Conservation (phyloP, 2,113 vertebrate genomes). For the Lanius ludovicianus region DNA sequence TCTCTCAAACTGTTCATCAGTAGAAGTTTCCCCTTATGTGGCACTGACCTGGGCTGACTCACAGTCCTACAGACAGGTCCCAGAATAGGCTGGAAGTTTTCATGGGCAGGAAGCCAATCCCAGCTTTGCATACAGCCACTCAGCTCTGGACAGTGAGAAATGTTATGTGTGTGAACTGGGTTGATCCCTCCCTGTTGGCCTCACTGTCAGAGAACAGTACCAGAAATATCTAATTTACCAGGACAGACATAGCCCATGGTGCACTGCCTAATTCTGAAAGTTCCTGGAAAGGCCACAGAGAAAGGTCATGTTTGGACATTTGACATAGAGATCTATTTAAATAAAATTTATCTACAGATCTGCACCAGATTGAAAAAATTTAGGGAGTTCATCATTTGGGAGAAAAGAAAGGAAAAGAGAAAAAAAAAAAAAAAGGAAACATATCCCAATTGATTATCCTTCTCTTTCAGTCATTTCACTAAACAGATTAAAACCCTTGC, state of each 20-base stretch:
- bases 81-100: not conserved
- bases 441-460: not conserved
- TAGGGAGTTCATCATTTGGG: fast-evolving
- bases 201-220: not conserved
- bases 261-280: not conserved
- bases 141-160: not conserved
- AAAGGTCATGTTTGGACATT: not conserved
- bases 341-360: not conserved
- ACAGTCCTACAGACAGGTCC: not conserved
- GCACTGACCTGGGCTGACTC: not conserved
- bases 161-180: not conserved
- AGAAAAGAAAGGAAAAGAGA: not conserved
- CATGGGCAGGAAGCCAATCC: not conserved
- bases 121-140: not conserved
- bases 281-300: not conserved
- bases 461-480: not conserved
- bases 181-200: not conserved
- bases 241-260: not conserved
- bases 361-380: not conserved
- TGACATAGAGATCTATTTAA: not conserved
- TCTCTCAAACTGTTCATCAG: not conserved
- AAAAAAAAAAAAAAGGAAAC: not conserved
- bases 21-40: not conserved
- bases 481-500: not conserved
- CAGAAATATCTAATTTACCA: not conserved